A percentile compares a stretch with the other conserved stretches of the same genome.
Evolutionary conservation across 64 coral and sea anemone genomes (phyloP).

Genomic region (Acropora tenuis): DNA sequence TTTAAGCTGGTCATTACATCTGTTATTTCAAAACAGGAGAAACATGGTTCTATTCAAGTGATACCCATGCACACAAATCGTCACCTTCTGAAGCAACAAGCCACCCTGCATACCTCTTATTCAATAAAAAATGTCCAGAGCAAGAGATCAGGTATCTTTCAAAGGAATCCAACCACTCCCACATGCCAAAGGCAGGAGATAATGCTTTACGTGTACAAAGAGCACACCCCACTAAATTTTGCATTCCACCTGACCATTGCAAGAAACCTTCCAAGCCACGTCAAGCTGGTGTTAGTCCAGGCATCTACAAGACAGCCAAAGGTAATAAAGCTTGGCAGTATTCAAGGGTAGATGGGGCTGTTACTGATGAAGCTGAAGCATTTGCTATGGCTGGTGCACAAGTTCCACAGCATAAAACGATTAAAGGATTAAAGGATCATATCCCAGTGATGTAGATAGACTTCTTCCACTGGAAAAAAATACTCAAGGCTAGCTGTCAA

Average conservation of each 20-base stretch:
- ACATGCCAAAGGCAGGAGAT: too few relatives aligned
- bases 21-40: slow-evolving; percentile 10
- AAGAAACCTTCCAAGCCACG: not conserved
- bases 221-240: not conserved
- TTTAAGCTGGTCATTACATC: slow-evolving; percentile 10
- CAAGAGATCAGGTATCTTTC: not conserved
- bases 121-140: not conserved
- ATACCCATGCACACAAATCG: not conserved
- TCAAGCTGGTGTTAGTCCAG: not conserved
- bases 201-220: not conserved
- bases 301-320: not conserved
- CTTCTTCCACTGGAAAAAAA: not conserved
- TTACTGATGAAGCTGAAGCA: not conserved
- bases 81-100: not conserved
- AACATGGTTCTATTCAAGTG: slow-evolving; percentile 1
- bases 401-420: not conserved
- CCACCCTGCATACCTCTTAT: not conserved
- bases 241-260: not conserved
- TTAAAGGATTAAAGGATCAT: not conserved
- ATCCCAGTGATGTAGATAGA: not conserved
- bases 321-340: not conserved
- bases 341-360: not conserved
- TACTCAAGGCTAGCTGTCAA: not conserved
- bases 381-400: not conserved
- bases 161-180: too few relatives aligned